A percentile compares a stretch with the other conserved stretches of the same genome.
Evolutionary conservation across 1,140 invertebrate species (phyloP).

Genomic region (Radopholus similis): DNA sequence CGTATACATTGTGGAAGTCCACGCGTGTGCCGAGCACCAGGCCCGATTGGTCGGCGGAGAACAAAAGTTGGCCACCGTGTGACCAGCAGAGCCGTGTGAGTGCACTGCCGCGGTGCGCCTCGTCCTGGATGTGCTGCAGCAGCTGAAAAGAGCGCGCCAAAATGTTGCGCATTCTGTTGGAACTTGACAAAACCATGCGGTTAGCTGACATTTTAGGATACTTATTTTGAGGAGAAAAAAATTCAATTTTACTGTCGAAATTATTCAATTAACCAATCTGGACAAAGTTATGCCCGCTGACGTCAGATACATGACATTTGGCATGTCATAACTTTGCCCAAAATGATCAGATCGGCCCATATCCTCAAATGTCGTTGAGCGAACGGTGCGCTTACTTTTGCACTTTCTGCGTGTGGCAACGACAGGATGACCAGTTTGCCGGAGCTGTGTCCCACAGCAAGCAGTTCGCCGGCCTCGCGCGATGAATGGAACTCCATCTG

Average conservation of each 20-base stretch:
- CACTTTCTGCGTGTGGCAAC: constrained; percentile 12
- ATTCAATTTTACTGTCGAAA: too few species aligned
- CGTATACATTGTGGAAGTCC: constrained; percentile 27
- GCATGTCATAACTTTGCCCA: too few species aligned
- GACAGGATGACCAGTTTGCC: constrained; percentile 28
- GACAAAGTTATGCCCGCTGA: too few species aligned
- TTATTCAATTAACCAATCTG: too few species aligned
- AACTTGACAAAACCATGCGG: neutral
- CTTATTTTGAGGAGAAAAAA: too few species aligned
- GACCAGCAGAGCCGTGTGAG: constrained; percentile 17
- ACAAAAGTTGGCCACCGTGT: constrained; percentile 14
- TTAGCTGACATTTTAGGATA: neutral
- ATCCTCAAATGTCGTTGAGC: too few species aligned
- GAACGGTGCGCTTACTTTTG: constrained; percentile 24
- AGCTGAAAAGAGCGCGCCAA: constrained; percentile 11
- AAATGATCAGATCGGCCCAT: too few species aligned
- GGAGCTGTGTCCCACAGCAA: constrained; percentile 25
- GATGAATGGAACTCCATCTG: constrained; percentile 16
- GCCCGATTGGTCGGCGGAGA: constrained; percentile 25
- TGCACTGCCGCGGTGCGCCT: constrained; percentile 7
- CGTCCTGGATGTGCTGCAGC: constrained; percentile 29
- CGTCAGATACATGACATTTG: too few species aligned
- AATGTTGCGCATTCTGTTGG: neutral
- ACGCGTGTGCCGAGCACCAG: constrained; percentile 23
- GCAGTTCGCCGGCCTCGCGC: neutral